Evolutionary conservation across 37 sponge, comb jelly and placozoan genomes (phyloP).

Genomic region (Cliona cf. orientalis): DNA sequence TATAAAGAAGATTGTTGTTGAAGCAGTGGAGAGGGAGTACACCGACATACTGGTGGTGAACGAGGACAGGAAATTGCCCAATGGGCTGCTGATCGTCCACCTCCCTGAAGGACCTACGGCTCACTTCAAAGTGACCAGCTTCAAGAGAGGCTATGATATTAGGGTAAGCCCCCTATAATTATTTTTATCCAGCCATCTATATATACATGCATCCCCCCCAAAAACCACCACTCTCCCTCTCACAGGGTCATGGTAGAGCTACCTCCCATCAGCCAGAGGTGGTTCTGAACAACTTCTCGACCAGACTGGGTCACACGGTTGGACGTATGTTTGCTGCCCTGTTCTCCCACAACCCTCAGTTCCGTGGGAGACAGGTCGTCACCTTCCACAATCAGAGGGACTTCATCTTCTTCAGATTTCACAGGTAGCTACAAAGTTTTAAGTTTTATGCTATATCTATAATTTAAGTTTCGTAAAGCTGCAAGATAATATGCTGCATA

Average conservation of each 20-base stretch:
- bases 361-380: constrained; percentile 89
- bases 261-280: constrained; percentile 92
- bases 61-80: constrained; percentile 94
- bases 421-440: constrained; percentile 69
- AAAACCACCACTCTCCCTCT: too few relatives aligned
- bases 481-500: neutral
- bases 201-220: too few relatives aligned
- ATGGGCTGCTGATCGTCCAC: constrained; percentile 88
- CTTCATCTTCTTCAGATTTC: constrained; percentile 96
- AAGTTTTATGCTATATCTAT: too few relatives aligned
- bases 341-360: constrained; percentile 94
- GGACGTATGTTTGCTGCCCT: constrained; percentile 93
- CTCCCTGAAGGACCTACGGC: constrained; percentile 98
- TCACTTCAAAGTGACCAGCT: constrained; percentile 89
- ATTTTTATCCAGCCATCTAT: neutral
- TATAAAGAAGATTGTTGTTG: constrained; percentile 80
- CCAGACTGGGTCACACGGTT: constrained; percentile 91
- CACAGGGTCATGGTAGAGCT: constrained; percentile 84
- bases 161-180: constrained; percentile 47
- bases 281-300: constrained; percentile 93
- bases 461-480: neutral
- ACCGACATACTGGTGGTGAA: constrained; percentile 89
- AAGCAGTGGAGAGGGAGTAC: constrained; percentile 70
- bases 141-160: constrained; percentile 79
- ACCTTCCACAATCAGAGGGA: constrained; percentile 99